Base-by-base conservation (phyloP, 1,140 invertebrate species). In the Cyrtorhinus lividipennis region DNA sequence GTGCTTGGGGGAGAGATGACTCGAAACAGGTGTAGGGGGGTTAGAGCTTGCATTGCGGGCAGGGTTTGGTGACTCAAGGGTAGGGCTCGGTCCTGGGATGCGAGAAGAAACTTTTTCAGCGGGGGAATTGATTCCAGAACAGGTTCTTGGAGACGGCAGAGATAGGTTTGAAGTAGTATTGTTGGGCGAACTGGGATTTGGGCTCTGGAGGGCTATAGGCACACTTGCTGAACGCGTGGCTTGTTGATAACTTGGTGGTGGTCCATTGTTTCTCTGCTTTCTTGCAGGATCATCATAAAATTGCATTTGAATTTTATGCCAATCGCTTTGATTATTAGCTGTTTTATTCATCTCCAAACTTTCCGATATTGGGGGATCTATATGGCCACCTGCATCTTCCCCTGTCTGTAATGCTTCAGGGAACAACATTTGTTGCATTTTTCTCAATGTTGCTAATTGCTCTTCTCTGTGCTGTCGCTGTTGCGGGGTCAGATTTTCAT, bases 401-500 rank as follows among this genome's bases (percentile, higher is more conserved):
- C 72, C 75, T 71, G n/a, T n/a, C n/a, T 77, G 73, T 48, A 75
- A 63, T 66, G 45, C 27, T 73, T 66, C 67, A 12, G 68, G 53
- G 76, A 95, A 92, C 26, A 96, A 75, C 76, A 95, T 84, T 72
- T 92, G 86, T 68, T 94, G 87, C 82, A 98, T 91, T 78, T 94
- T 93, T 59, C 88, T 80, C 64, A 98, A 80, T 44, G 86, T 92
- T 2, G 92, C 92, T 24, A 97, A 77, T 68, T 94, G 88, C 72
- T 92, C 90, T 75, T 95, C 92, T 61, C 94, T 79, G 70, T 94
- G 90, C 62, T 94, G 90, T 59, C 91, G 81, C 74, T 98, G 94
- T 74, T 96, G 90, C 24, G 93, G 92, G 61, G 94, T 98, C 66
- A 97, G 78, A 75, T 96, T 94, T 78, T 96, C 93, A 78, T 97